phyloP scores from a whole-genome alignment of 2,113 vertebrate genomes.

The Hydrolagus affinis region DNA sequence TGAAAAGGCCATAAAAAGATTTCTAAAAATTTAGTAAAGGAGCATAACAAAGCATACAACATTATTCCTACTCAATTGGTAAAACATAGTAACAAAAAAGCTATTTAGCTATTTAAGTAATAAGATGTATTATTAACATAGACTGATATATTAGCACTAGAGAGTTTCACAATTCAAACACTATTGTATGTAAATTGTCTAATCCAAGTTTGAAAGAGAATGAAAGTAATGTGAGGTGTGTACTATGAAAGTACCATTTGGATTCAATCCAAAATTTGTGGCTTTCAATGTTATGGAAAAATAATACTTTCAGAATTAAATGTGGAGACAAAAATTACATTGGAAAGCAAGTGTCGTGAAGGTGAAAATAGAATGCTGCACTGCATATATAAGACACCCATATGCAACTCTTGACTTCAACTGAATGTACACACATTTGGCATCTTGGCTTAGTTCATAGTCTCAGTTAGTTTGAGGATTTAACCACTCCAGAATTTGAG shows the following conservation, averaged over 20 bases:
- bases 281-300: background rate
- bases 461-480: too few relatives aligned
- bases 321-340: background rate
- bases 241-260: background rate
- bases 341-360: too few relatives aligned
- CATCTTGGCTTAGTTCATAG: too few relatives aligned
- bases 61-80: background rate
- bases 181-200: background rate
- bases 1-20: constrained; percentile 66
- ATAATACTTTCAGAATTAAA: background rate
- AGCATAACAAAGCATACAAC: constrained; percentile 50
- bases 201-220: background rate
- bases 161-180: constrained; percentile 11
- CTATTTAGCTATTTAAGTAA: constrained; percentile 5
- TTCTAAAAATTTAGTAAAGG: constrained; percentile 60
- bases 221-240: background rate
- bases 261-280: background rate
- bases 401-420: too few relatives aligned
- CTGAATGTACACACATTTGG: too few relatives aligned
- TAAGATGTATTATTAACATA: constrained; percentile 10
- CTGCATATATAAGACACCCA: background rate
- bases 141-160: constrained; percentile 19
- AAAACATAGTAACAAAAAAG: constrained; percentile 14
- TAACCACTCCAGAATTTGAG: too few relatives aligned
- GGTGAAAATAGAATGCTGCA: background rate